Percentiles rank a stretch among this genome's conserved stretches.
These are phyloP conservation scores for Bembecia ichneumoniformis DNA, from an alignment of 2,888 invertebrate species.

Conservation along the genomic window DNA sequence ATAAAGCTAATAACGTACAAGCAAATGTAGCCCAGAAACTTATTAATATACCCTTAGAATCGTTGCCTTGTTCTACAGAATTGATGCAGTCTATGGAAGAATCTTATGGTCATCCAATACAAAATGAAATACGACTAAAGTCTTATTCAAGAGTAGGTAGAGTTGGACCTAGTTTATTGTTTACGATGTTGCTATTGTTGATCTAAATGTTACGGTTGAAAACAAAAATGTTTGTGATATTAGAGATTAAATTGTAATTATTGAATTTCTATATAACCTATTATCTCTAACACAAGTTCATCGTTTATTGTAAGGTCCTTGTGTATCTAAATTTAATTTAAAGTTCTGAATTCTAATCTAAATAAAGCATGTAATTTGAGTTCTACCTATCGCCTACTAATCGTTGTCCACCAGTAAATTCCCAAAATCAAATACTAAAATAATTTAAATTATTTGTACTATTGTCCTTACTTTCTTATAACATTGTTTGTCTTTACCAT, in stretches of 20 bases:
- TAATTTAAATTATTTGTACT: too few species aligned
- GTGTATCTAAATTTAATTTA: too few species aligned
- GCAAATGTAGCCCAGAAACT: slow-evolving; percentile 45
- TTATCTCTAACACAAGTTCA: slow-evolving; percentile 12
- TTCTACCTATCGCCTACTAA: too few species aligned
- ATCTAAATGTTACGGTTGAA: slow-evolving; percentile 18
- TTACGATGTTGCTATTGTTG: slow-evolving; percentile 29
- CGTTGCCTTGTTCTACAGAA: slow-evolving; percentile 63
- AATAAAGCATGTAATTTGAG: too few species aligned
- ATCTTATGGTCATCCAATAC: slow-evolving; percentile 57
- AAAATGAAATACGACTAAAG: slow-evolving; percentile 62
- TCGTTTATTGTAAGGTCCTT: not conserved
- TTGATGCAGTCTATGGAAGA: slow-evolving; percentile 56
- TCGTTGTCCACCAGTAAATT: too few species aligned
- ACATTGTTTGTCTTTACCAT: too few species aligned
- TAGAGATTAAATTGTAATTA: slow-evolving; percentile 40
- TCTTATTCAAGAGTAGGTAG: slow-evolving; percentile 42
- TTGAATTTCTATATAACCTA: slow-evolving; percentile 32
- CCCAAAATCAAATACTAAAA: too few species aligned
- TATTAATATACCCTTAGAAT: slow-evolving; percentile 49
- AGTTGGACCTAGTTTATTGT: slow-evolving; percentile 30
- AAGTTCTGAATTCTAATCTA: too few species aligned
- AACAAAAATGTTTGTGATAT: slow-evolving; percentile 60
- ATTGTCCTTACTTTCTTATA: too few species aligned
- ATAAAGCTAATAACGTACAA: slow-evolving; percentile 30